Evolutionary conservation across 2,113 vertebrate species (phyloP).

Genomic region (Hassar affinis): DNA sequence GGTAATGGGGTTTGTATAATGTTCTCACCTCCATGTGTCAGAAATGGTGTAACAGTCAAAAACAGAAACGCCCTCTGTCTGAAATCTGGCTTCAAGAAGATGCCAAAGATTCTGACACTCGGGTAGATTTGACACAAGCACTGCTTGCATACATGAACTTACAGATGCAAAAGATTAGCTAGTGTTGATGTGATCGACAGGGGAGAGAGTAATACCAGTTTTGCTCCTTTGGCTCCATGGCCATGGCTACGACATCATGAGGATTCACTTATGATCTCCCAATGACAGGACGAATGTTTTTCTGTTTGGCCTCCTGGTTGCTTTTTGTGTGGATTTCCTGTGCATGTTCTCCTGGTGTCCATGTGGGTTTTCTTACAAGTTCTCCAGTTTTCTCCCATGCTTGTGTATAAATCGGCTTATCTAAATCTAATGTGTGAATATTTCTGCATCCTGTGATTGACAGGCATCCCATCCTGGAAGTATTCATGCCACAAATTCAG

Average conservation of each 20-base stretch:
- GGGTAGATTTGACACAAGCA: too few species aligned
- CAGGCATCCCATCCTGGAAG: background rate
- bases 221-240: background rate
- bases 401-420: background rate
- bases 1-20: conserved; percentile 34
- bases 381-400: background rate
- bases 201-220: background rate
- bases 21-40: conserved; percentile 41
- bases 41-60: conserved; percentile 15
- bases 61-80: conserved; percentile 22
- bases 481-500: background rate
- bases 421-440: background rate
- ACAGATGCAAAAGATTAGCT: background rate
- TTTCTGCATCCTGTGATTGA: background rate
- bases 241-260: background rate
- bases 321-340: background rate
- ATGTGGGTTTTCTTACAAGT: background rate
- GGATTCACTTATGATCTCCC: background rate
- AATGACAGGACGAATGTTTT: background rate
- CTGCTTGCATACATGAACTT: background rate
- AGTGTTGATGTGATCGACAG: background rate
- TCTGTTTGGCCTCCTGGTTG: background rate
- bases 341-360: background rate
- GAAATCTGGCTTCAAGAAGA: conserved; percentile 38
- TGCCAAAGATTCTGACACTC: background rate